Evolutionary conservation across 2,797 vertebrate species (phyloP), one percentile per base, ranked within the genome.

Genomic region (Rhabdomys pumilio): DNA sequence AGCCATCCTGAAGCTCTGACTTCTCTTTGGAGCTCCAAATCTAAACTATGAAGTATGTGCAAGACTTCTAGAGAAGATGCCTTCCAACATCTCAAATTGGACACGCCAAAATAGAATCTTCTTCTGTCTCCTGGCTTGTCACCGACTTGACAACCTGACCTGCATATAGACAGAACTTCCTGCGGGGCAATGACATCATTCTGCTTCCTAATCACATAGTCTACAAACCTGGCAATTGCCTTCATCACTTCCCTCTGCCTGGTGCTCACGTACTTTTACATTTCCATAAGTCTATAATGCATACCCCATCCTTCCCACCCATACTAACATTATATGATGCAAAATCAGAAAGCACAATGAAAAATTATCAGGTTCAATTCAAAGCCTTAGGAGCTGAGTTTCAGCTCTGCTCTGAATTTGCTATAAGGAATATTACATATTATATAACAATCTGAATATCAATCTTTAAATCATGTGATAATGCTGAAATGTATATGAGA

Each of bases 1-100:
- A 67, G 59, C 72, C n/a, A 59, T 44, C 82, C 57, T 31, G 73
- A 93, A 91, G 47, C 19, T 86, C 89, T 86, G 67, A 41, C 31
- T 96, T 88, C 63, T 89, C 57, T 95, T 81, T 26, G 73, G 59
- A 84, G 76, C 53, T 87, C 76, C 53, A 91, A 96, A 53, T 34
- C 94, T 87, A 80, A 92, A 92, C 84, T 55, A 34, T 73, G 20
- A 95, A 90, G 72, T 15, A 63, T 55, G 31, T 19, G 41, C 86
- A 90, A 67, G 77, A 82, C 34, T 73, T 38, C 65, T 84, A 14
- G 9, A 59, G 13, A 67, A 59, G 80, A 77, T 77, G 55, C 31
- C 65, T 44, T 93, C 57, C 38, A 91, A 41, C 17, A 79, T 41
- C 53, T 96, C 80, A 50, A 59, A 88, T 77, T 34, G 77, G 93